Evolutionary conservation across 2,797 vertebrate genomes (phyloP).

Genomic region (Acropternis orthonyx): DNA sequence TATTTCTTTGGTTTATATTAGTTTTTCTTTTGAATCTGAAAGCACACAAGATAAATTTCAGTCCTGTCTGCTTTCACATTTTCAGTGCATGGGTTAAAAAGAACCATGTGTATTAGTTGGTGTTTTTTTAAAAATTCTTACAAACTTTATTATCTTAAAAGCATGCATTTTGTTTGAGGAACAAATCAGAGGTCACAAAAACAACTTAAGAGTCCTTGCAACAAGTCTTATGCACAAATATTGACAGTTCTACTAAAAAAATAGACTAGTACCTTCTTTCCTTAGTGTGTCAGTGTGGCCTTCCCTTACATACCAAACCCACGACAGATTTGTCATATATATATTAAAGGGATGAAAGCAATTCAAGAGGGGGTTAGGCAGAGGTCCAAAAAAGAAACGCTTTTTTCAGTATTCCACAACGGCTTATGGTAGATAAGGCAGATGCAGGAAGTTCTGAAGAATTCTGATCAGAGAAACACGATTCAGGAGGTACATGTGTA

Average conservation of each 20-base stretch:
- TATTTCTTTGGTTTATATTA: background rate
- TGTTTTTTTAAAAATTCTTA: background rate
- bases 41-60: background rate
- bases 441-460: background rate
- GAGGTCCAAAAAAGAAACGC: background rate
- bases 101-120: background rate
- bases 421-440: background rate
- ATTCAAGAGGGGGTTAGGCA: background rate
- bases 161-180: background rate
- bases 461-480: background rate
- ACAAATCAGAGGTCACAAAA: background rate
- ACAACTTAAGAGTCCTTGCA: background rate
- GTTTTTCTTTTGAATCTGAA: background rate
- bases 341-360: background rate
- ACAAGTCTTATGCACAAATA: background rate
- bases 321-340: background rate
- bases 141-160: background rate
- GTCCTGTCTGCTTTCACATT: background rate
- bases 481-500: background rate
- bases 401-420: background rate
- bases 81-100: background rate
- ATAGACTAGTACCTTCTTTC: background rate
- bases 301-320: background rate
- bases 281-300: background rate
- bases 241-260: background rate